Evolutionary conservation across 2,888 invertebrate genomes (phyloP).

Genomic region (Argyresthia albistria): DNA sequence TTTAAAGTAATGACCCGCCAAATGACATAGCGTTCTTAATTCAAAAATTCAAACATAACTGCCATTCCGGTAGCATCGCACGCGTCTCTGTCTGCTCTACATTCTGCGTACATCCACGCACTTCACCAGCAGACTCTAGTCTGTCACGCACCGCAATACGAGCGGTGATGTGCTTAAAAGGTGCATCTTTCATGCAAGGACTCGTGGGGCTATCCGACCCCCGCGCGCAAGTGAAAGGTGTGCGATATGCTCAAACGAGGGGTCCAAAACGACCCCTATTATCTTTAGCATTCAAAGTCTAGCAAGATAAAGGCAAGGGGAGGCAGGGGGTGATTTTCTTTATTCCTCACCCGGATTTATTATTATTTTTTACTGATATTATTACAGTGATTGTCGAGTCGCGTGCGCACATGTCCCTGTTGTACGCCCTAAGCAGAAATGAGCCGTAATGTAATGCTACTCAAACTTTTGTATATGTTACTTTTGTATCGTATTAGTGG

Average conservation of each 20-base stretch:
- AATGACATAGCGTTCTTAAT: neutral
- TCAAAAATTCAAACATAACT: constrained; percentile 4
- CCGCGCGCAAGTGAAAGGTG: constrained; percentile 52
- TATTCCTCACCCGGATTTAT: constrained; percentile 72
- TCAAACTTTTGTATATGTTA: constrained; percentile 36
- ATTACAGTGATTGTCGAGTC: constrained; percentile 65
- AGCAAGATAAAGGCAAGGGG: constrained; percentile 69
- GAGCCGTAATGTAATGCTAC: constrained; percentile 36
- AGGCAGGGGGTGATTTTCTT: constrained; percentile 68
- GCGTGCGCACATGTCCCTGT: constrained; percentile 68
- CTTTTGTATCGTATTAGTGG: neutral
- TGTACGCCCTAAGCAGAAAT: constrained; percentile 38
- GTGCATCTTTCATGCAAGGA: neutral
- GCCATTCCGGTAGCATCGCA: neutral
- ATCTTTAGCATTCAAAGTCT: constrained; percentile 70
- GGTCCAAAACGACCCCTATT: constrained; percentile 59
- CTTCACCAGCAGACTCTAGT: too few species aligned
- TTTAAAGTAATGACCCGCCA: too few species aligned
- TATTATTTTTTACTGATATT: constrained; percentile 71
- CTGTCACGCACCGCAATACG: too few species aligned
- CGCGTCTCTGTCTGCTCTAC: constrained; percentile 1
- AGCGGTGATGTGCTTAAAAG: too few species aligned
- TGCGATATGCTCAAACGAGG: constrained; percentile 34
- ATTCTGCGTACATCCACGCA: neutral
- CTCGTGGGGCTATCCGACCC: constrained; percentile 25